Evolutionary conservation across 2,113 vertebrate genomes (phyloP).

Genomic region (Mesocricetus auratus): DNA sequence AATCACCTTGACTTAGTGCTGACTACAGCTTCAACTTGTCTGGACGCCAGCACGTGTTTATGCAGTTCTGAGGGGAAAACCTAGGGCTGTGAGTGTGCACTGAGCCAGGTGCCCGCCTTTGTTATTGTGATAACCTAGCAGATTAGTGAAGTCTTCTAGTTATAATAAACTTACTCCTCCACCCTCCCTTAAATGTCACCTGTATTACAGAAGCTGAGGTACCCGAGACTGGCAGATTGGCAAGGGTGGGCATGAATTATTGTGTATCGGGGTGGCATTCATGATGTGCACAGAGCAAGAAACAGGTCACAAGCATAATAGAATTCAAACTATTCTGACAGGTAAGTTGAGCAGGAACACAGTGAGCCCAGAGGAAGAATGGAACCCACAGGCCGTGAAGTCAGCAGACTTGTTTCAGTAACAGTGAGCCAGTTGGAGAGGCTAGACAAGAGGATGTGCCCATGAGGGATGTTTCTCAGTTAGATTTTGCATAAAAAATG

Average conservation of each 20-base stretch:
- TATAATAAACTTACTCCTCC: neutral
- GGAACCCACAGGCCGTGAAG: neutral
- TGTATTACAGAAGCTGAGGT: constrained; percentile 14
- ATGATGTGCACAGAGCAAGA: neutral
- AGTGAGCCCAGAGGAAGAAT: neutral
- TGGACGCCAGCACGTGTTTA: neutral
- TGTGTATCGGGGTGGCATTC: neutral
- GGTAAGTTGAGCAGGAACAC: neutral
- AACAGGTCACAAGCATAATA: too few relatives aligned
- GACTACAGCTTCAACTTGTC: neutral
- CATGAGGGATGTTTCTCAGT: neutral
- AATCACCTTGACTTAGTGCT: constrained; percentile 4
- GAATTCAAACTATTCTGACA: neutral
- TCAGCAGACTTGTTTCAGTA: neutral
- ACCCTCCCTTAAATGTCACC: neutral
- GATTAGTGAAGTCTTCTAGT: neutral
- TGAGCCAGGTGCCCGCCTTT: neutral
- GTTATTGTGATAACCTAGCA: neutral
- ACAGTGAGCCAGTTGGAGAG: neutral
- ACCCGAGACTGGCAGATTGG: neutral
- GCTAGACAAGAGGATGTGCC: neutral
- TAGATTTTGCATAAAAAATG: neutral
- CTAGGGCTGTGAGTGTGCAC: too few relatives aligned
- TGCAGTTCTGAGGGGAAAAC: neutral
- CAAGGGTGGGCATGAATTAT: neutral